Evolutionary conservation across 2,888 invertebrate genomes (phyloP), one percentile per base, ranked within the genome.

Genomic region (Himalopsyche japonica): DNA sequence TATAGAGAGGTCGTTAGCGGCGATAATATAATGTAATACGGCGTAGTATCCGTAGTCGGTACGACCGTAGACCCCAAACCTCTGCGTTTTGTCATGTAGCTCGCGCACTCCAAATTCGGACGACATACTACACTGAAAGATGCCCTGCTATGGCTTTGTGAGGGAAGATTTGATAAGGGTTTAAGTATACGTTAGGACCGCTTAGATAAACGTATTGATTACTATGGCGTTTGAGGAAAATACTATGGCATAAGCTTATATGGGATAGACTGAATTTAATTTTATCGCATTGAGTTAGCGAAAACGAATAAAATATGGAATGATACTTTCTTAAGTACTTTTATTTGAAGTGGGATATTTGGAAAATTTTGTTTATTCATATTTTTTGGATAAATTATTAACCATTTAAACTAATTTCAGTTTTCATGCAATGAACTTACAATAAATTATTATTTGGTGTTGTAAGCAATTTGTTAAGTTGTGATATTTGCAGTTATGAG

Each of bases 1-100:
- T 49, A 48, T 80, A 20, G 80, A 80, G 49, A 80, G 80, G 80
- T 80, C 80, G 80, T 80, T 80, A 80, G 80, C 80, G 80, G 80
- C 48, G n/a, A 80, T 80, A 80, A 78, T 37, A 34, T 47, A 37
- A 78, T 47, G 43, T 78, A 34, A 78, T 27, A 27, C 34, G 48
- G 80, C 32, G 30, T 30, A 70, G 70, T 27, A 70, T 70, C 43
- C 30, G 70, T 70, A 70, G 70, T 30, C 30, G 27, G 6, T 70
- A 70, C 70, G 24, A 27, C 70, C 20, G 70, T 70, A 27, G 70
- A 70, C 70, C 70, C 27, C 30, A 27, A 30, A 70, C 70, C 70
- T 70, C 70, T 70, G 30, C 70, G 70, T 70, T 70, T 70, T 70
- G 70, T 70, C 70, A 27, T 27, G 27, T 70, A 70, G 27, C 15